Evolutionary conservation across 2,113 vertebrate genomes (phyloP).

Genomic region (Pycnonotus jocosus): DNA sequence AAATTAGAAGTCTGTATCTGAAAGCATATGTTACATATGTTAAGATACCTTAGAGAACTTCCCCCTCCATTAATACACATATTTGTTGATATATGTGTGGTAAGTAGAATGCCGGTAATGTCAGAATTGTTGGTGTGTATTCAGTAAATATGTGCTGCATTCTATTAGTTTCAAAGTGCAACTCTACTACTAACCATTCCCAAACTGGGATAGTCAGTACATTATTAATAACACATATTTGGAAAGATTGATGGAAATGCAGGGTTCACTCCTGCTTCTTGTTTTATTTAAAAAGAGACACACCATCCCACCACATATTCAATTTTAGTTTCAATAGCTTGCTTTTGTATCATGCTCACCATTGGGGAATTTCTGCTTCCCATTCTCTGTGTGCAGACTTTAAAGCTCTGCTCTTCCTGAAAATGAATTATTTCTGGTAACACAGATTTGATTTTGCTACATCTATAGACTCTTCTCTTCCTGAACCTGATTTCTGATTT

Average conservation of each 20-base stretch:
- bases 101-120: not conserved
- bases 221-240: not conserved
- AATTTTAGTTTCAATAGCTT: slow-evolving; percentile 22
- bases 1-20: not conserved
- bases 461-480: not conserved
- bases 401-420: not conserved
- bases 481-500: not conserved
- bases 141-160: not conserved
- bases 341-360: not conserved
- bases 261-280: not conserved
- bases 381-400: not conserved
- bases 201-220: not conserved
- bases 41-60: not conserved
- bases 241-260: not conserved
- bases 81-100: not conserved
- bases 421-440: not conserved
- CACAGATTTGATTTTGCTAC: not conserved
- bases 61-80: not conserved
- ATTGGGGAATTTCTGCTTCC: not conserved
- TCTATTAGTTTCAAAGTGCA: not conserved
- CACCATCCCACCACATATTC: not conserved
- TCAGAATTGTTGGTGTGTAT: not conserved
- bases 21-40: not conserved
- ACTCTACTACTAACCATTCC: not conserved
- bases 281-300: not conserved